phyloP scores from a whole-genome alignment of 2,888 invertebrate genomes.

The Spialia ferax region DNA sequence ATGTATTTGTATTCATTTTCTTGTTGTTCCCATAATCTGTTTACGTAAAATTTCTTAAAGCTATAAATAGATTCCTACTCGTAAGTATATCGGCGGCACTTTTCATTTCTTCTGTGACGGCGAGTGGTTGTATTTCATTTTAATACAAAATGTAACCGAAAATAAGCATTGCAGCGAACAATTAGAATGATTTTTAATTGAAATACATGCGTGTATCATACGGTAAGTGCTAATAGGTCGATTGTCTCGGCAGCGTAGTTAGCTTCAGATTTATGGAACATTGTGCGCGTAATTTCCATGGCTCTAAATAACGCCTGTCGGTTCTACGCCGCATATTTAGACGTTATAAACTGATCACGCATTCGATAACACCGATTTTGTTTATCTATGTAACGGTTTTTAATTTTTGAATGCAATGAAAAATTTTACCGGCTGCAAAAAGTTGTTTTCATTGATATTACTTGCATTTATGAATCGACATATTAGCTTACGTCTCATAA shows the following conservation, averaged over 20 bases:
- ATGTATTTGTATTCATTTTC: not conserved
- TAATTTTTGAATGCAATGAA: too few relatives aligned
- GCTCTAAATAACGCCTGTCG: constrained; percentile 72
- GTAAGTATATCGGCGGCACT: not conserved
- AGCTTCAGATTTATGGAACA: constrained; percentile 59
- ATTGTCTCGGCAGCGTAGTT: constrained; percentile 56
- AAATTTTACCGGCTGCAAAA: too few relatives aligned
- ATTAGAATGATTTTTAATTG: constrained; percentile 52
- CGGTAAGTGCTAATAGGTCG: constrained; percentile 56
- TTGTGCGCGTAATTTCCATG: constrained; percentile 64
- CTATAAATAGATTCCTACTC: not conserved
- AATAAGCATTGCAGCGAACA: not conserved
- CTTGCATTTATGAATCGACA: too few relatives aligned
- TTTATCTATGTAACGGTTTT: too few relatives aligned
- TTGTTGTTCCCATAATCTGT: not conserved
- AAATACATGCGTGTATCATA: constrained; percentile 19
- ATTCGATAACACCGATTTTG: constrained; percentile 70
- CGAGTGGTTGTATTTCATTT: not conserved
- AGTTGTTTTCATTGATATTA: too few relatives aligned
- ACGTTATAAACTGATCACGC: constrained; percentile 76
- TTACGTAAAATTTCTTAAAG: not conserved
- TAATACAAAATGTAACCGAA: not conserved
- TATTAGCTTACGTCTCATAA: too few relatives aligned
- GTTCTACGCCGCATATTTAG: constrained; percentile 72
- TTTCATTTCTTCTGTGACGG: not conserved